These are phyloP conservation scores for Gymnocheta viridis DNA, from an alignment of 2,888 invertebrate genomes.

Conservation along the genomic window DNA sequence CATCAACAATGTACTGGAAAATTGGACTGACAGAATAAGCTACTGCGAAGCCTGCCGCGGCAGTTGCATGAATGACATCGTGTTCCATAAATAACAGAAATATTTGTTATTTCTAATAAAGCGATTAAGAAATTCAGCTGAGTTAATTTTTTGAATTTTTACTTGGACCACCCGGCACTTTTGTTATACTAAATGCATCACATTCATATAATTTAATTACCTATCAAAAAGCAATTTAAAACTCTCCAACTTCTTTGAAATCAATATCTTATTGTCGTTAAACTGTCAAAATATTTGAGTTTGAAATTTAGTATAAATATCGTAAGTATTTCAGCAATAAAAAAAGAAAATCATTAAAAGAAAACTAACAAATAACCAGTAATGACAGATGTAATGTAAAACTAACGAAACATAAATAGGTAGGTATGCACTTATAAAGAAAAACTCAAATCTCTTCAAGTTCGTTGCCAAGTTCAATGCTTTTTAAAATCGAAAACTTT, in stretches of 20 bases:
- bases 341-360: neutral
- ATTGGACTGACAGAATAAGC: too few species aligned
- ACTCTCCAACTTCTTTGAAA: neutral
- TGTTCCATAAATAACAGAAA: too few species aligned
- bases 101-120: too few species aligned
- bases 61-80: too few species aligned
- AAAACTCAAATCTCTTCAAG: constrained; percentile 57
- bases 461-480: constrained; percentile 60
- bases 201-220: too few species aligned
- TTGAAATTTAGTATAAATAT: constrained; percentile 7
- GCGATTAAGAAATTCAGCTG: too few species aligned
- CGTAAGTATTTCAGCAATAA: neutral
- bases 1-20: too few species aligned
- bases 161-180: too few species aligned
- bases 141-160: too few species aligned
- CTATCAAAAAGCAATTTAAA: neutral
- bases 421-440: neutral
- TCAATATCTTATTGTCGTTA: constrained; percentile 29
- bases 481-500: constrained; percentile 55
- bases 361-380: constrained; percentile 31
- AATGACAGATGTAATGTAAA: constrained; percentile 24
- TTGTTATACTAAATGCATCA: too few species aligned
- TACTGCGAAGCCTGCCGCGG: too few species aligned
- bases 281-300: constrained; percentile 24
- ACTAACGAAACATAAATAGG: neutral